These are phyloP conservation scores for Vipera ursinii DNA, from an alignment of 2,797 vertebrate species.

Conservation along the genomic window DNA sequence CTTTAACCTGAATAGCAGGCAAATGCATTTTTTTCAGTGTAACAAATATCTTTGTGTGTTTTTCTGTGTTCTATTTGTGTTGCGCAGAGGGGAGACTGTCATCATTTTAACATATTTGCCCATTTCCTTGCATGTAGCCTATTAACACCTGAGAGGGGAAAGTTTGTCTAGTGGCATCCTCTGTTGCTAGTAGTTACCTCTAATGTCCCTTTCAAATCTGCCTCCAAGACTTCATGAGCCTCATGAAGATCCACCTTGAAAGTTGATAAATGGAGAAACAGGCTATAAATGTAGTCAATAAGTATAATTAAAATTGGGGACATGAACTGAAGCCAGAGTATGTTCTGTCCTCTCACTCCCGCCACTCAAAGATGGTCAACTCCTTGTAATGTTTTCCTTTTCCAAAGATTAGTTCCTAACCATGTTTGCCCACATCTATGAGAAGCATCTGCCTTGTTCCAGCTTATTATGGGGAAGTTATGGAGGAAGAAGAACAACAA, in stretches of 20 bases:
- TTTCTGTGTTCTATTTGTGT: neutral
- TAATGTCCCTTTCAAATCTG: neutral
- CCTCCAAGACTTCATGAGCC: neutral
- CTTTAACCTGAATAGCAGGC: neutral
- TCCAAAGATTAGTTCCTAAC: neutral
- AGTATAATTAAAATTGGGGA: neutral
- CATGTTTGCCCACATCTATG: neutral
- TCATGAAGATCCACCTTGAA: neutral
- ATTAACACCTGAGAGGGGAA: neutral
- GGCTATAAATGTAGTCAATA: neutral
- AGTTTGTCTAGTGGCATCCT: neutral
- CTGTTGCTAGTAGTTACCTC: neutral
- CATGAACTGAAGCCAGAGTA: neutral
- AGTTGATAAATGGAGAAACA: neutral
- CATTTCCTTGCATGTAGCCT: neutral
- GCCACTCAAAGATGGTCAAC: neutral
- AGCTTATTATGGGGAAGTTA: neutral
- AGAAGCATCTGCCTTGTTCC: neutral
- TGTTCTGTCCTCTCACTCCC: neutral
- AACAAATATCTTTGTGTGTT: neutral
- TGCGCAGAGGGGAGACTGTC: neutral
- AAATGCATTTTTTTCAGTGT: neutral
- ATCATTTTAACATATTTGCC: neutral
- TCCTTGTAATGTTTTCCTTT: neutral
- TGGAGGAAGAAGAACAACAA: neutral